Percentiles rank a stretch among this genome's conserved stretches.
These are phyloP conservation scores for Misgurnus anguillicaudatus DNA, from an alignment of 2,113 vertebrate species.

Conservation along the genomic window DNA sequence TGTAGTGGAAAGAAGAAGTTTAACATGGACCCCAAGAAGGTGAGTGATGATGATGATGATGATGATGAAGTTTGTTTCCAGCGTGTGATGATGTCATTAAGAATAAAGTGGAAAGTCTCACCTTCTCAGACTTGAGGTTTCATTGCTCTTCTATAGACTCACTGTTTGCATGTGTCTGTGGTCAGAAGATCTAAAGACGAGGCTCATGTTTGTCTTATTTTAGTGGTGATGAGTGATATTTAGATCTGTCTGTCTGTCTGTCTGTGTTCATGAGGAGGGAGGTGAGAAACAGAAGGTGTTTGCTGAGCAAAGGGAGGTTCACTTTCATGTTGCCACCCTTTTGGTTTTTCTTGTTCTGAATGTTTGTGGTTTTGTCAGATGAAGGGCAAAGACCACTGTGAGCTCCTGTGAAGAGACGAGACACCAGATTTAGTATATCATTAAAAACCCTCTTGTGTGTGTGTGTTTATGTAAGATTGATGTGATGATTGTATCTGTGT, in stretches of 20 bases:
- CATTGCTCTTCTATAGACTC: too few relatives aligned
- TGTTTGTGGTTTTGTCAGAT: conserved; percentile 6
- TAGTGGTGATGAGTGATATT: too few relatives aligned
- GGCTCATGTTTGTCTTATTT: too few relatives aligned
- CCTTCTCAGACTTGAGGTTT: too few relatives aligned
- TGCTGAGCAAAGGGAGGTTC: background rate
- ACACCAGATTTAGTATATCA: too few relatives aligned
- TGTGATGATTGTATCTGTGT: background rate
- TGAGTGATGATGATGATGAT: conserved; percentile 56
- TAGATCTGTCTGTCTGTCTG: background rate
- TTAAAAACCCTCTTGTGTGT: background rate
- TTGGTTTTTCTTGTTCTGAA: background rate
- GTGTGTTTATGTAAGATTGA: background rate
- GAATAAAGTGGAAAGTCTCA: too few relatives aligned
- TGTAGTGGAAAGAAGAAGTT: conserved; percentile 87
- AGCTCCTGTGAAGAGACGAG: background rate
- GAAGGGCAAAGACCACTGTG: background rate
- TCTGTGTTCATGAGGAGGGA: background rate
- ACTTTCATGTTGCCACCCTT: background rate
- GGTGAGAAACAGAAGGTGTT: background rate
- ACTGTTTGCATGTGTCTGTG: background rate
- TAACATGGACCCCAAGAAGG: conserved; percentile 92
- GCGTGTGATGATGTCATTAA: too few relatives aligned
- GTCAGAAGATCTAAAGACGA: background rate
- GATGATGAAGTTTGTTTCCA: background rate